A percentile compares a stretch with the other conserved stretches of the same genome.
Conservation (phyloP, 1,140 invertebrate genomes). For the Drosophila sp. region DNA sequence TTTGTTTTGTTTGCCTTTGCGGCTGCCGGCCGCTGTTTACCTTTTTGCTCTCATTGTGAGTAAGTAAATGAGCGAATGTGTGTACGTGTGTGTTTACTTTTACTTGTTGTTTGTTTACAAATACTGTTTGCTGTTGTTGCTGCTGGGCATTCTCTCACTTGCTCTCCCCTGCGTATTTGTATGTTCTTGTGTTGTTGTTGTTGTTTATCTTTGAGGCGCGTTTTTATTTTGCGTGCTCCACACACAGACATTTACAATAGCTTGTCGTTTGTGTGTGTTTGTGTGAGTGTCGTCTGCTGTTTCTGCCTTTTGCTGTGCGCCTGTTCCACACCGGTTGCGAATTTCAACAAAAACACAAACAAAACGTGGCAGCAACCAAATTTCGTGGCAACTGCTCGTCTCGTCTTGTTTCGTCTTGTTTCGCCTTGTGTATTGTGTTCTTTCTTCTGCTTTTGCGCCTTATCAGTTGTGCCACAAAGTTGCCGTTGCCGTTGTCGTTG, state of each 20-base stretch:
- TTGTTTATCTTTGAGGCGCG: slow-evolving; percentile 71
- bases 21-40: slow-evolving; percentile 48
- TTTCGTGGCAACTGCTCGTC: neutral
- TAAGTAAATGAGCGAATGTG: slow-evolving; percentile 19
- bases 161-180: slow-evolving; percentile 20
- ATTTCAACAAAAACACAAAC: slow-evolving; percentile 84
- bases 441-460: slow-evolving; percentile 19
- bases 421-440: slow-evolving; percentile 16
- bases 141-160: slow-evolving; percentile 37
- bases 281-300: slow-evolving; percentile 11
- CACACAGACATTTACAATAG: slow-evolving; percentile 24
- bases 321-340: slow-evolving; percentile 75
- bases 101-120: slow-evolving; percentile 71
- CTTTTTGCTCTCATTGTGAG: slow-evolving; percentile 24
- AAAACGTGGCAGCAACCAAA: slow-evolving; percentile 33
- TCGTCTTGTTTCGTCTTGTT: neutral
- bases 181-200: slow-evolving; percentile 63
- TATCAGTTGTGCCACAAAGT: slow-evolving; percentile 45
- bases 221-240: slow-evolving; percentile 68
- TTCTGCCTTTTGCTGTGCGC: slow-evolving; percentile 66
- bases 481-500: slow-evolving; percentile 19
- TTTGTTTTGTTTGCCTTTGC: slow-evolving; percentile 54
- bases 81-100: slow-evolving; percentile 29
- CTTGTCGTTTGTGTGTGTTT: slow-evolving; percentile 36
- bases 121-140: slow-evolving; percentile 57